phyloP scores from a whole-genome alignment of 2,113 vertebrate genomes.

The Colaptes auratus region DNA sequence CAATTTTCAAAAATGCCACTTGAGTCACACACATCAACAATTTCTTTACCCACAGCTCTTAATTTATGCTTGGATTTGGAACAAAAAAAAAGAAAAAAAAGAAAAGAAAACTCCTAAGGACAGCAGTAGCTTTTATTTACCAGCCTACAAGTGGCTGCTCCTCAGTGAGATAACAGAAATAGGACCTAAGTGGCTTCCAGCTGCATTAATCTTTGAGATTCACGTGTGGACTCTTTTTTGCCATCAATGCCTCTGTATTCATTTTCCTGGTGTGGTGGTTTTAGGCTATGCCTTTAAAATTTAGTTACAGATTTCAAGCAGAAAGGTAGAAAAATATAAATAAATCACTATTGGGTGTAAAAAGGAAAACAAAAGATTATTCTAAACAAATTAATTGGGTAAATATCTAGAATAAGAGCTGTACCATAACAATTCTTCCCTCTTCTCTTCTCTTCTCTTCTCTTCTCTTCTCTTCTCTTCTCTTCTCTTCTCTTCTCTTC shows the following conservation, averaged over 20 bases:
- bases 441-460: no score
- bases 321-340: no score
- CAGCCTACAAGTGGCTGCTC: slow-evolving; percentile 5
- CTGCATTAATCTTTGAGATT: slow-evolving; percentile 2
- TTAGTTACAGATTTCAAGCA: no score
- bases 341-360: no score
- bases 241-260: background rate
- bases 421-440: no score
- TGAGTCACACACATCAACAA: slow-evolving; percentile 72
- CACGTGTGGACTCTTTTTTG: background rate
- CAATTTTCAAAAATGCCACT: slow-evolving; percentile 68
- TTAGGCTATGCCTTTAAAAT: no score
- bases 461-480: no score
- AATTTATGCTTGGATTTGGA: slow-evolving; percentile 59
- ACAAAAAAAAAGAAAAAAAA: slow-evolving; percentile 21
- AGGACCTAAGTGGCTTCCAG: background rate
- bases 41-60: slow-evolving; percentile 17
- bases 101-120: slow-evolving; percentile 10
- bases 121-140: slow-evolving; percentile 38
- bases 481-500: no score
- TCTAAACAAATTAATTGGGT: no score
- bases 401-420: no score
- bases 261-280: background rate
- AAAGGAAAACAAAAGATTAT: no score
- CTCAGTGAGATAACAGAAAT: background rate